Percentiles rank a stretch among this genome's conserved stretches.
Conservation (phyloP, 2,888 invertebrate genomes). For the Drosophila sordidapex region DNA sequence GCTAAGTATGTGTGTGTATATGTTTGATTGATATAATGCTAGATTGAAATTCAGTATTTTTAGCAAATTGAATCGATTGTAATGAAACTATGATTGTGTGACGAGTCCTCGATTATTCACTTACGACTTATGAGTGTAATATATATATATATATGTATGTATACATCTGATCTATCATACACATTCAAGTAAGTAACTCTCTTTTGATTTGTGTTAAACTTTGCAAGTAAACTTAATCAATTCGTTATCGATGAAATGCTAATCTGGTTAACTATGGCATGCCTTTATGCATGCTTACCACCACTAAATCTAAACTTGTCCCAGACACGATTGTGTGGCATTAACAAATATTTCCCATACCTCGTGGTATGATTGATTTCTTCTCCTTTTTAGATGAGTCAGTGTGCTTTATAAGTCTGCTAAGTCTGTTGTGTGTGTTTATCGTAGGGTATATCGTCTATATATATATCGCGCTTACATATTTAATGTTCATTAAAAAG, state of each 20-base stretch:
- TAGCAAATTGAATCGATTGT: conserved; percentile 7
- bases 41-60: conserved; percentile 21
- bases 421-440: conserved; percentile 50
- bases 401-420: conserved; percentile 65
- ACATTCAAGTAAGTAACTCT: conserved; percentile 13
- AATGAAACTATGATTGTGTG: conserved; percentile 27
- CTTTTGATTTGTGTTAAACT: conserved; percentile 2
- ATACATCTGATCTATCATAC: not conserved
- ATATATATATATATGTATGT: conserved; percentile 2
- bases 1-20: conserved; percentile 28
- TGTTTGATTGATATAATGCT: conserved; percentile 30
- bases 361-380: conserved; percentile 21
- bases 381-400: conserved; percentile 23
- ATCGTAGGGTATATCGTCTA: conserved; percentile 60
- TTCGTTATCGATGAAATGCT: conserved; percentile 7
- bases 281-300: conserved; percentile 11
- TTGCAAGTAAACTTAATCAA: not conserved
- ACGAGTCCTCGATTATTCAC: conserved; percentile 6
- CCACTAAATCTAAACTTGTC: conserved; percentile 34
- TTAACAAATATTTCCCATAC: conserved; percentile 69
- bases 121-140: conserved; percentile 13
- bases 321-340: conserved; percentile 38
- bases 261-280: conserved; percentile 12
- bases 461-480: conserved; percentile 55
- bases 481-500: conserved; percentile 73